Base-by-base conservation (phyloP, 2,888 invertebrate species). In the Drosophila gaucha region DNA sequence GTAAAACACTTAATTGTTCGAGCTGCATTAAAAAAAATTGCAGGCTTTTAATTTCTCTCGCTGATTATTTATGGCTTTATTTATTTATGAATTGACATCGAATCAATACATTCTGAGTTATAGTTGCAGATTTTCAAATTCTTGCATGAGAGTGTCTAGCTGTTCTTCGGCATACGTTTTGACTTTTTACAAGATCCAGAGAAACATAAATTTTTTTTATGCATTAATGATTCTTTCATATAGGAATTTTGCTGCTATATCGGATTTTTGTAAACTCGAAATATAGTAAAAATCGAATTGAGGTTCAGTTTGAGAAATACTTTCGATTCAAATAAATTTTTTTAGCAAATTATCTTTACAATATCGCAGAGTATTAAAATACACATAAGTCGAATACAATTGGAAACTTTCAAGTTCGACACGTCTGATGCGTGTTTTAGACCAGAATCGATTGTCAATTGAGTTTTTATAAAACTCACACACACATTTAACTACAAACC, bases 321-420 rank as follows among this genome's bases (percentile, higher is more conserved):
- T 44, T 46, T 33, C 43, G 33, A 33, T n/a, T 38, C 16, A 38
- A 39, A 26, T 24, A 39, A n/a, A n/a, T n/a, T n/a, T n/a, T n/a
- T n/a, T n/a, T n/a, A n/a, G n/a, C n/a, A n/a, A n/a, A n/a, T n/a
- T n/a, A n/a, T n/a, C n/a, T n/a, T n/a, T n/a, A n/a, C n/a, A n/a
- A n/a, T n/a, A n/a, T n/a, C n/a, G 33, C 12, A 33, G 12, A 4
- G 47, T 16, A 33, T 49, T 8, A 30, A 59, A 10, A 35, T 9
- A 10, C 8, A 28, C 38, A 30, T n/a, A 64, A 10, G 44, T 14
- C n/a, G 44, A 14, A 39, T 46, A 41, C 16, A 46, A 43, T 41
- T 41, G n/a, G 30, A 59, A 39, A 54, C n/a, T 41, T 70, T 80
- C 66, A 76, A 78, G 70, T 74, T 68, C 59, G 50, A 67, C 51